A percentile compares a stretch with the other conserved stretches of the same genome.
phyloP scores from a whole-genome alignment of 30 jellyfish, hydroid and myxozoan species.

The Clytia hemisphaerica region DNA sequence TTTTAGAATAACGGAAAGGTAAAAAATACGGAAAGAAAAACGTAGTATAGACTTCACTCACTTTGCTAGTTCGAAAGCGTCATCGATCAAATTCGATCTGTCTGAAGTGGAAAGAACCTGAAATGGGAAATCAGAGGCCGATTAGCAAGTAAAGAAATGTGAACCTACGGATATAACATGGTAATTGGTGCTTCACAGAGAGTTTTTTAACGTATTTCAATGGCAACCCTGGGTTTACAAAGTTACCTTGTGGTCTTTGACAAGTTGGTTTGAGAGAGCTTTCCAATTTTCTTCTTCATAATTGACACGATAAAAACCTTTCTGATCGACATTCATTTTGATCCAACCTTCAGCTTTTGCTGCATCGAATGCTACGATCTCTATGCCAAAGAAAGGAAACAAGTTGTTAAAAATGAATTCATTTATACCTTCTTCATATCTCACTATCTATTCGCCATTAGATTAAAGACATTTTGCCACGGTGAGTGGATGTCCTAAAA shows the following conservation, averaged over 20 bases:
- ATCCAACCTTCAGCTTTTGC: slow-evolving; percentile 69
- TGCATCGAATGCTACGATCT: too few species aligned
- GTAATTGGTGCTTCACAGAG: neutral
- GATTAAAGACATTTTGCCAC: too few species aligned
- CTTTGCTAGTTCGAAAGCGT: slow-evolving; percentile 77
- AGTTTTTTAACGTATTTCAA: neutral
- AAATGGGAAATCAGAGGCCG: neutral
- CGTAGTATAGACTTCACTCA: neutral
- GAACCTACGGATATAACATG: neutral
- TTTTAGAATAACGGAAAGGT: too few species aligned
- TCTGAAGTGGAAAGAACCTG: slow-evolving; percentile 55
- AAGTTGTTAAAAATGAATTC: too few species aligned
- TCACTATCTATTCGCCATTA: too few species aligned
- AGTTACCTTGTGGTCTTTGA: slow-evolving; percentile 49
- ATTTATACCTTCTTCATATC: too few species aligned
- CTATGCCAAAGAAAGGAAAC: too few species aligned
- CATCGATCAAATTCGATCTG: slow-evolving; percentile 74
- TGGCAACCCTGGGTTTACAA: neutral
- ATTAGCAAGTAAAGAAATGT: neutral
- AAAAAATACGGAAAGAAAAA: too few species aligned
- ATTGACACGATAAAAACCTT: slow-evolving; percentile 60
- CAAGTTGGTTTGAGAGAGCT: slow-evolving; percentile 49
- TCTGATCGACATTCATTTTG: slow-evolving; percentile 38
- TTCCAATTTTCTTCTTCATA: slow-evolving; percentile 65
- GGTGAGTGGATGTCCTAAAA: too few species aligned